These are phyloP conservation scores for Diadumene lineata DNA, from an alignment of 92 coral and sea anemone genomes.

Conservation along the genomic window DNA sequence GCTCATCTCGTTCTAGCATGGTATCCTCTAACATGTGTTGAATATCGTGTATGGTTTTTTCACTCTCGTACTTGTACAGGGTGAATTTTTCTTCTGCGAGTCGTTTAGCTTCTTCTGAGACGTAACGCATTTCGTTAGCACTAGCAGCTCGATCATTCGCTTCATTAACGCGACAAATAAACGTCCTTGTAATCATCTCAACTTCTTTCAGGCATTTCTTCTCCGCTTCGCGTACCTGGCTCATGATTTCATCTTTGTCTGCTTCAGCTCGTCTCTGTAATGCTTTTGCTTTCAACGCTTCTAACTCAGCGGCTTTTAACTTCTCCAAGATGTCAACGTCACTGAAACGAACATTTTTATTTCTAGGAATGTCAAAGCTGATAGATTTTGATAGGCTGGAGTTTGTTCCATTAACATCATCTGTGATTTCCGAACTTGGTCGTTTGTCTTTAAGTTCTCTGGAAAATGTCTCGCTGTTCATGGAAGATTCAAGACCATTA, in stretches of 20 bases:
- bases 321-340: slow-evolving; percentile 44
- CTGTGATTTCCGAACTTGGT: not conserved
- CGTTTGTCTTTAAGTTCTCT: not conserved
- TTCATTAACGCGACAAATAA: slow-evolving; percentile 66
- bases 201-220: slow-evolving; percentile 78
- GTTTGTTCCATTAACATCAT: not conserved
- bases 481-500: not conserved
- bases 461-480: not conserved
- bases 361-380: not conserved
- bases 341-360: slow-evolving; percentile 8
- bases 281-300: slow-evolving; percentile 71
- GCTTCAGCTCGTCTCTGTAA: slow-evolving; percentile 83
- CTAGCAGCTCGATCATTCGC: slow-evolving; percentile 79
- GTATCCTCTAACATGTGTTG: slow-evolving; percentile 69
- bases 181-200: slow-evolving; percentile 73
- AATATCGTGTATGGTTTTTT: slow-evolving; percentile 67
- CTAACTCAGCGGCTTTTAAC: slow-evolving; percentile 60
- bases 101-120: slow-evolving; percentile 77
- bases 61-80: slow-evolving; percentile 81
- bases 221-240: slow-evolving; percentile 71
- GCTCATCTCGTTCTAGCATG: slow-evolving; percentile 78
- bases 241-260: slow-evolving; percentile 52
- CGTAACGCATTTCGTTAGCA: slow-evolving; percentile 63
- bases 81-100: slow-evolving; percentile 83
- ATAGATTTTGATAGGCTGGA: not conserved